Evolutionary conservation across 2,797 vertebrate genomes (phyloP).

Genomic region (Brachyalestes nurse): DNA sequence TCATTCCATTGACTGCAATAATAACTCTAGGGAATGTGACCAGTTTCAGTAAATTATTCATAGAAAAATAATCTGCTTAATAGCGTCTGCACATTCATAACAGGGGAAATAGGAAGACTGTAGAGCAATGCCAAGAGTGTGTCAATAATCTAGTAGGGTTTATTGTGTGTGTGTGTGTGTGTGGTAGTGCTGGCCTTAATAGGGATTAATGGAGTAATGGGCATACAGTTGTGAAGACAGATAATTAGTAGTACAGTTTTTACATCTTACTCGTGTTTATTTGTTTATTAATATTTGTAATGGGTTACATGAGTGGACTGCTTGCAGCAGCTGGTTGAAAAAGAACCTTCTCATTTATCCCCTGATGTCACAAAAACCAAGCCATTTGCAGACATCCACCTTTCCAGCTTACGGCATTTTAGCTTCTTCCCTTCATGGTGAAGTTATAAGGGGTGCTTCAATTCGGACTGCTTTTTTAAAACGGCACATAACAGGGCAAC

Average conservation of each 20-base stretch:
- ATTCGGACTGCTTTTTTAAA: too few relatives aligned
- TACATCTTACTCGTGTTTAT: background rate
- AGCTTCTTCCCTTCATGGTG: too few relatives aligned
- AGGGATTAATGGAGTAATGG: slow-evolving; percentile 1
- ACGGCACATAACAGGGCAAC: too few relatives aligned
- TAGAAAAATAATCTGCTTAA: slow-evolving; percentile 34
- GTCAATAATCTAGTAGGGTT: slow-evolving; percentile 2
- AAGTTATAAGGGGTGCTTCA: too few relatives aligned
- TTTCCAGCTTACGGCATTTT: too few relatives aligned
- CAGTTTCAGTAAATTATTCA: slow-evolving; percentile 19
- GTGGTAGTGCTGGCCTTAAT: background rate
- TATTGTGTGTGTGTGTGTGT: slow-evolving; percentile 6
- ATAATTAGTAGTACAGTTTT: background rate
- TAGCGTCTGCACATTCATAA: slow-evolving; percentile 20
- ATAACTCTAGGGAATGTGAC: slow-evolving; percentile 18
- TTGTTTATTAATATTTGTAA: background rate
- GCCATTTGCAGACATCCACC: too few relatives aligned
- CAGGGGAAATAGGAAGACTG: background rate
- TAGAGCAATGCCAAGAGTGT: slow-evolving; percentile 10
- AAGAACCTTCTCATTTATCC: too few relatives aligned
- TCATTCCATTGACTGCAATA: background rate
- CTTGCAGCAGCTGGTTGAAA: too few relatives aligned
- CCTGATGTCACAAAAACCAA: too few relatives aligned
- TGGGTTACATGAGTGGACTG: too few relatives aligned
- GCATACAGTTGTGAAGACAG: slow-evolving; percentile 2